Evolutionary conservation across 2,797 vertebrate species (phyloP).

Genomic region (Caiman crocodilus): DNA sequence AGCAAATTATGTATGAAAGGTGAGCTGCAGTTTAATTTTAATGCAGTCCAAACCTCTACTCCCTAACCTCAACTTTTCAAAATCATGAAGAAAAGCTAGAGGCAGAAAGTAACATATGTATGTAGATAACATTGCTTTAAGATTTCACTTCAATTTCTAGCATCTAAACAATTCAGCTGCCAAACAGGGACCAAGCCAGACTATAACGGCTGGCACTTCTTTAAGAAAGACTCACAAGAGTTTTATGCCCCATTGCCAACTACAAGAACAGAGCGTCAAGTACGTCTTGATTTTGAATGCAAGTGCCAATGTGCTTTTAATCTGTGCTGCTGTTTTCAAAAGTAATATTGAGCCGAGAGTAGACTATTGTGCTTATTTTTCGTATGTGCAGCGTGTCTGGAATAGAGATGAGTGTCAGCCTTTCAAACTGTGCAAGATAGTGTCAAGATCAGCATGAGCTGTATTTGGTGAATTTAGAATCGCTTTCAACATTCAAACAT

Average conservation of each 20-base stretch:
- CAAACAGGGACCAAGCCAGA: not conserved
- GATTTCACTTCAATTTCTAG: not conserved
- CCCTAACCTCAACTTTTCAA: not conserved
- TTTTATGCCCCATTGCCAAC: not conserved
- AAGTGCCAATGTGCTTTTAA: not conserved
- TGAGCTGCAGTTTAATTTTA: not conserved
- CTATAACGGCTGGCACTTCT: not conserved
- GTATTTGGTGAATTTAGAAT: not conserved
- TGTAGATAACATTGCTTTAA: too few species aligned
- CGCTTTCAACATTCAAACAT: not conserved
- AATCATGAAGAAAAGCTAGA: not conserved
- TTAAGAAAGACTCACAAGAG: not conserved
- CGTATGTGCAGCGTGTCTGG: not conserved
- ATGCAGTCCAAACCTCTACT: not conserved
- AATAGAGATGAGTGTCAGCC: not conserved
- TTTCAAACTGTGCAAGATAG: not conserved
- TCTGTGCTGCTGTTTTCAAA: not conserved
- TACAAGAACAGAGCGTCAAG: not conserved
- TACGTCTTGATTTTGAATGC: not conserved
- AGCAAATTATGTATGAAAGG: not conserved
- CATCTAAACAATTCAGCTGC: not conserved
- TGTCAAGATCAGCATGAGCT: not conserved
- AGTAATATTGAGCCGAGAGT: not conserved
- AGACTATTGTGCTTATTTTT: not conserved
- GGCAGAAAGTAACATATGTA: not conserved